phyloP scores from a whole-genome alignment of 2,797 vertebrate species.

The Limosa lapponica region DNA sequence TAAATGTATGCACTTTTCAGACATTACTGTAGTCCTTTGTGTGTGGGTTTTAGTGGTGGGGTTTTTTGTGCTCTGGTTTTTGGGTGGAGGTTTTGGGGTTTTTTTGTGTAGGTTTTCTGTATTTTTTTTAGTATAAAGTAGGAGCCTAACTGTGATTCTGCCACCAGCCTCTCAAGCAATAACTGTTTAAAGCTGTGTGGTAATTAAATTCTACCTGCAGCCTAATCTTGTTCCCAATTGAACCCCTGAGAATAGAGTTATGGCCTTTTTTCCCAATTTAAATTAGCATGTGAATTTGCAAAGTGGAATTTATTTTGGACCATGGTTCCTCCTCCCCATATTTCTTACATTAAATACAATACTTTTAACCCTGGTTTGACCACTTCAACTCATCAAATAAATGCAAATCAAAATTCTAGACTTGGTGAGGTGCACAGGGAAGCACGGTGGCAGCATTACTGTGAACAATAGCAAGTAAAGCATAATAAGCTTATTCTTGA shows the following conservation, averaged over 20 bases:
- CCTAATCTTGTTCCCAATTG: not conserved
- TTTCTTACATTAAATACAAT: not conserved
- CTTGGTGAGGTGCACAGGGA: not conserved
- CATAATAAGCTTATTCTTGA: not conserved
- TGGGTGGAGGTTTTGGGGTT: not conserved
- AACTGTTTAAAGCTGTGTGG: not conserved
- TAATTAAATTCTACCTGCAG: constrained; percentile 35
- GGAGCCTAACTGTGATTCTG: not conserved
- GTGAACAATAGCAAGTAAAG: not conserved
- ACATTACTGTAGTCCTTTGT: not conserved
- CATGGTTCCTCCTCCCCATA: not conserved
- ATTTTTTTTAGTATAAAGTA: not conserved
- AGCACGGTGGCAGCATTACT: not conserved
- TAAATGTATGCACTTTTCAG: not conserved
- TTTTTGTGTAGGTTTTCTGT: not conserved
- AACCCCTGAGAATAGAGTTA: not conserved
- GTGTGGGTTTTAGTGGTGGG: rapidly evolving
- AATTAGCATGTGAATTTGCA: not conserved
- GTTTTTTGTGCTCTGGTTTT: not conserved
- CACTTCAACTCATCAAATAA: not conserved
- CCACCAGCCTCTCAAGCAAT: not conserved
- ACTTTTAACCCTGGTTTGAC: not conserved
- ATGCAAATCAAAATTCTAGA: not conserved
- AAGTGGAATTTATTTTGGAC: not conserved
- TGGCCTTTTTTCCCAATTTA: not conserved